Evolutionary conservation across 2,113 vertebrate species (phyloP), one percentile per base, ranked within the genome.

Genomic region (Excalfactoria chinensis): DNA sequence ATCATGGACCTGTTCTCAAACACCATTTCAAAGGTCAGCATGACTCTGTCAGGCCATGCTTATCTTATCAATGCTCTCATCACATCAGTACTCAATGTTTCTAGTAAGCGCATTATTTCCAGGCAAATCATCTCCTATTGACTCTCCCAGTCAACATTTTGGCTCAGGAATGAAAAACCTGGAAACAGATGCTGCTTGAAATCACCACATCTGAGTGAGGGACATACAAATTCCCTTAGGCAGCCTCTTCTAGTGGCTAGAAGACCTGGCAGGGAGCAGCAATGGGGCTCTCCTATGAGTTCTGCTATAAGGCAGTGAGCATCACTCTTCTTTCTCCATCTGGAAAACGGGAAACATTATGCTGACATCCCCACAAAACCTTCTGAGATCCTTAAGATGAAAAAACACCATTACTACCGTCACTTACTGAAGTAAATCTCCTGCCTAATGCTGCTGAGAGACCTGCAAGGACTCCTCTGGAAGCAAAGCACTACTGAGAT

Each of bases 251-350:
- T 14, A 35, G 53, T 16, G 8, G 16, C 21, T 68, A 72, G 41
- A 85, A 72, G 44, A 32, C n/a, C 11, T 62, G 48, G 43, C 1
- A n/a, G 5, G 11, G 48, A 41, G 18, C 0, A 2, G 44, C 0
- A 0, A 71, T 85, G 30, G 7, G 30, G 22, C 7, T 22, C 48
- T 68, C 5, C 7, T 16, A 23, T n/a, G 30, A 60, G 35, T 76
- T 76, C 46, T 73, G 14, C 63, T 79, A 40, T 0, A 0, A 79
- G 35, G 35, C 4, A 69, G 26, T 0, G 0, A 75, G 7, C 46
- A 58, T 21, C 35, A 34, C 53, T 69, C 58, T 34, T 46, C 21
- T 25, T 49, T 32, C 26, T 30, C 43, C 20, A 37, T 35, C 43
- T 37, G 41, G n/a, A 69, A n/a, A 69, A 49, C 1, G 3, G 28